phyloP scores from a whole-genome alignment of 1,140 invertebrate species.

The Rhopalosiphum maidis region DNA sequence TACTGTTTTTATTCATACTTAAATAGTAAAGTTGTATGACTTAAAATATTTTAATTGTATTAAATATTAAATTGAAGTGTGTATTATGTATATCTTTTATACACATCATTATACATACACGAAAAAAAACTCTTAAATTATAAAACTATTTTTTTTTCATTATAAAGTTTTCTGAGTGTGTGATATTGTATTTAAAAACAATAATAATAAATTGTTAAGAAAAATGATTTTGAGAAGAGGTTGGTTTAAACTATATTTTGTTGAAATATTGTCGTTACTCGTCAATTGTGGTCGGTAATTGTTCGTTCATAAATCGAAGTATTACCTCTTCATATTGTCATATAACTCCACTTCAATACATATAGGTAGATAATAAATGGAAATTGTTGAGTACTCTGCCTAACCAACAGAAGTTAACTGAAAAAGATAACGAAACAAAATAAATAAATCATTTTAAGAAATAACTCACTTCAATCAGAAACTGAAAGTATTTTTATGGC shows the following conservation, averaged over 20 bases:
- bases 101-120: too few relatives aligned
- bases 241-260: background rate
- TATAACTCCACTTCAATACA: background rate
- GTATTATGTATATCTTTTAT: too few relatives aligned
- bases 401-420: background rate
- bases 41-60: background rate
- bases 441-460: background rate
- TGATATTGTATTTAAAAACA: background rate
- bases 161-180: fast-evolving
- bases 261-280: background rate
- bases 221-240: background rate
- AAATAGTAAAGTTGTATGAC: too few relatives aligned
- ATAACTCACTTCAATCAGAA: background rate
- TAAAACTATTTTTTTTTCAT: background rate
- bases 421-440: background rate
- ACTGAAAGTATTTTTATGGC: background rate
- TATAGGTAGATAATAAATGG: background rate
- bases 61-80: too few relatives aligned
- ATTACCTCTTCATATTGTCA: background rate
- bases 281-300: background rate
- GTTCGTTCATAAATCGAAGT: background rate
- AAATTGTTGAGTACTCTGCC: background rate
- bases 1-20: background rate
- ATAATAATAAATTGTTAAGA: background rate
- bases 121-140: too few relatives aligned